Percentiles rank a stretch among this genome's conserved stretches.
Conservation (phyloP, 1,140 invertebrate species). For the Trachelipus rathkii region DNA sequence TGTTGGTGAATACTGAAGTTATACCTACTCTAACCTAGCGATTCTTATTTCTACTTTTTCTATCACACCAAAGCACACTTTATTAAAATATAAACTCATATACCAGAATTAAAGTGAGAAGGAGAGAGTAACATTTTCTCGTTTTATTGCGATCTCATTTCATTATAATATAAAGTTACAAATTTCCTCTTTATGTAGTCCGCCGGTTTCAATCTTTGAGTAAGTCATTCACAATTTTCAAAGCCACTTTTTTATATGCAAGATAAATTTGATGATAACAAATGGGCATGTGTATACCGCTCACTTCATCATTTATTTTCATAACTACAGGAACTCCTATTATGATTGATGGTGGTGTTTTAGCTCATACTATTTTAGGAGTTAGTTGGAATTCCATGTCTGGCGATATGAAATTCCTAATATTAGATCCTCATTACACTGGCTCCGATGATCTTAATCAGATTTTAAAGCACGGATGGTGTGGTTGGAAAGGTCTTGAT, state of each 20-base stretch:
- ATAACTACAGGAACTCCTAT: slow-evolving; percentile 87
- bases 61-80: no score
- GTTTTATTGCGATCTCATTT: no score
- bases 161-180: no score
- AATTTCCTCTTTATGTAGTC: no score
- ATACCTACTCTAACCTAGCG: slow-evolving; percentile 75
- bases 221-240: no score
- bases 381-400: slow-evolving; percentile 76
- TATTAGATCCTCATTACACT: slow-evolving; percentile 97
- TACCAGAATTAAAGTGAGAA: no score
- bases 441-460: slow-evolving; percentile 65
- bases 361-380: slow-evolving; percentile 96
- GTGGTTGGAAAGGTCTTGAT: slow-evolving; percentile 82
- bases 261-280: slow-evolving; percentile 87
- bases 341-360: slow-evolving; percentile 97
- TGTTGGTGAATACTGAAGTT: no score
- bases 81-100: no score
- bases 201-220: no score
- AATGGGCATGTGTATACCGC: slow-evolving; percentile 98
- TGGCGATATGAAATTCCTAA: slow-evolving; percentile 77
- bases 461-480: slow-evolving; percentile 81
- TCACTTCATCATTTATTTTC: slow-evolving; percentile 94
- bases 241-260: no score
- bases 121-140: no score
- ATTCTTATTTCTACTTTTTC: slow-evolving; percentile 84